A percentile compares a stretch with the other conserved stretches of the same genome.
These are phyloP conservation scores for Rhopalosiphum padi DNA, from an alignment of 1,140 invertebrate species.

Conservation along the genomic window DNA sequence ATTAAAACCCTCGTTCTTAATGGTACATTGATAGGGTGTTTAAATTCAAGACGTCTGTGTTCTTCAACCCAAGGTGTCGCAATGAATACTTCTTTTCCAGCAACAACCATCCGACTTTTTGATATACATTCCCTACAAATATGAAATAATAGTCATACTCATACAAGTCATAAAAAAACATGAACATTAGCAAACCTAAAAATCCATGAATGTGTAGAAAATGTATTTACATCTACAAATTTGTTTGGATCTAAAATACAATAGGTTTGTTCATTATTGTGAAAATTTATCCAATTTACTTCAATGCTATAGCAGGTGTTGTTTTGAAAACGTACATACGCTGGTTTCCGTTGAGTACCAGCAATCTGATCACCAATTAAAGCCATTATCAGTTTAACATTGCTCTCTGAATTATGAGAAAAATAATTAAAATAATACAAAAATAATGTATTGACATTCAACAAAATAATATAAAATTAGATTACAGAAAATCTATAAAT, in stretches of 20 bases:
- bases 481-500: not conserved
- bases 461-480: not conserved
- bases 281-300: slow-evolving; percentile 31
- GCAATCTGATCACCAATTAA: not conserved
- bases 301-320: slow-evolving; percentile 22
- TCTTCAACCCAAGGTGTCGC: slow-evolving; percentile 33
- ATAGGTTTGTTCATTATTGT: slow-evolving; percentile 18
- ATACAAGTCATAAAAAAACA: not conserved
- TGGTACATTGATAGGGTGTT: slow-evolving; percentile 37
- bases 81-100: slow-evolving; percentile 37
- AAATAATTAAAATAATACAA: not conserved
- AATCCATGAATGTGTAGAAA: slow-evolving; percentile 42
- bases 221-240: slow-evolving; percentile 43
- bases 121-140: slow-evolving; percentile 31
- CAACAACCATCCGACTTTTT: slow-evolving; percentile 33
- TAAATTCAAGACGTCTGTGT: slow-evolving; percentile 22
- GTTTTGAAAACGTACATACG: slow-evolving; percentile 41
- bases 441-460: not conserved
- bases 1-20: slow-evolving; percentile 45
- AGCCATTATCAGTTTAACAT: not conserved
- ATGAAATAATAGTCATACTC: not conserved
- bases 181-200: slow-evolving; percentile 12
- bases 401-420: not conserved
- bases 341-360: not conserved
- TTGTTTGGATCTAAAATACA: not conserved